A percentile compares a stretch with the other conserved stretches of the same genome.
phyloP scores from a whole-genome alignment of 2,888 invertebrate genomes.

The Acronicta leporina region DNA sequence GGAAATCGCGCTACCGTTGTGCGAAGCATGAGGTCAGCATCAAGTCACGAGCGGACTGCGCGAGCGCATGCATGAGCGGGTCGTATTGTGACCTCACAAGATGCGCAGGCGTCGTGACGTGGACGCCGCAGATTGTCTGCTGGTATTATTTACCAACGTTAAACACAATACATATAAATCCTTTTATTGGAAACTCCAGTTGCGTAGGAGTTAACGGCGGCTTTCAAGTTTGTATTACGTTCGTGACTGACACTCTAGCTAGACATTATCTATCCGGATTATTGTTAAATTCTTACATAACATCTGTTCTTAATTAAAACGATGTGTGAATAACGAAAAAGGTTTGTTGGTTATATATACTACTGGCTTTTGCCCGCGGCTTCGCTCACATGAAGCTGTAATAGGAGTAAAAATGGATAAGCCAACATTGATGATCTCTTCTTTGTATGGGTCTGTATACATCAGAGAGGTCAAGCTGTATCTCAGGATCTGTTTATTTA shows the following conservation, averaged over 20 bases:
- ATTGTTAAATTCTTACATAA: neutral
- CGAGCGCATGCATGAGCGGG: slow-evolving; percentile 26
- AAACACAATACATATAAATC: neutral
- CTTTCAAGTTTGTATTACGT: slow-evolving; percentile 1
- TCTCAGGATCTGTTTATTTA: too few species aligned
- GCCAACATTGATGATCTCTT: too few species aligned
- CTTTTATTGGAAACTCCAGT: slow-evolving; percentile 18
- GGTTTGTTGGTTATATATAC: slow-evolving; percentile 9
- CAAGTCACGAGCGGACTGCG: slow-evolving; percentile 53
- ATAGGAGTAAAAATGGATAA: too few species aligned
- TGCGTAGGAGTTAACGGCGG: neutral
- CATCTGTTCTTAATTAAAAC: slow-evolving; percentile 7
- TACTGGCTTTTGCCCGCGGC: too few species aligned
- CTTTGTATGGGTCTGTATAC: too few species aligned
- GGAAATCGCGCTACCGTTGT: slow-evolving; percentile 32
- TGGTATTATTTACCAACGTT: slow-evolving; percentile 19
- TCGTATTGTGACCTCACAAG: slow-evolving; percentile 48
- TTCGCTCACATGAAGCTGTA: too few species aligned
- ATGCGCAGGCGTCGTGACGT: slow-evolving; percentile 46
- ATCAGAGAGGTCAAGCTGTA: too few species aligned
- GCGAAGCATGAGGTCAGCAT: slow-evolving; percentile 51
- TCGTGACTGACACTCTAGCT: slow-evolving; percentile 3
- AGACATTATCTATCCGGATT: neutral
- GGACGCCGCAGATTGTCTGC: slow-evolving; percentile 13
- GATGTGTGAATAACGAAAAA: neutral